Conservation (phyloP, 2,113 vertebrate species). For the Sigmodon hispidus region DNA sequence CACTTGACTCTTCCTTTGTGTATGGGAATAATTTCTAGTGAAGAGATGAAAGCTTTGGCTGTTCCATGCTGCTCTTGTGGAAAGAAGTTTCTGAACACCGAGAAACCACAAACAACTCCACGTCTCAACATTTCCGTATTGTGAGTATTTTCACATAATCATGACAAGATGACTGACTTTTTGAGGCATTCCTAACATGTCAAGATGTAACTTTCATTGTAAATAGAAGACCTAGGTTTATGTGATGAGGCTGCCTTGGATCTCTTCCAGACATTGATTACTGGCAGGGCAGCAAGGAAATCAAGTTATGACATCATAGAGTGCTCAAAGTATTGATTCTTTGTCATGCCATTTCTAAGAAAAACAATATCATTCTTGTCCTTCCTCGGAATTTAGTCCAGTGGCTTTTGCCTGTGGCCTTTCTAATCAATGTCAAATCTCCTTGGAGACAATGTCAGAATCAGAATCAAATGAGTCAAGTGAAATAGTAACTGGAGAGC, state of each 20-base stretch:
- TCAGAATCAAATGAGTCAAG: neutral
- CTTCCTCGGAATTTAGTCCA: neutral
- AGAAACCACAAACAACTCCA: slow-evolving; percentile 71
- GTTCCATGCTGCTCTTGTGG: neutral
- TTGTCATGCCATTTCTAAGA: slow-evolving; percentile 38
- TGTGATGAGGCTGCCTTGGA: slow-evolving; percentile 40
- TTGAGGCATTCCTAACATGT: slow-evolving; percentile 55
- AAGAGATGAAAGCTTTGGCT: neutral
- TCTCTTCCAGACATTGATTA: slow-evolving; percentile 14
- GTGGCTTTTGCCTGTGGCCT: neutral
- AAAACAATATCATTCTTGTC: neutral
- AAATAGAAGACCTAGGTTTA: slow-evolving; percentile 49
- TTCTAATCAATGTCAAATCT: slow-evolving; percentile 19
- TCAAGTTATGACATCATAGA: slow-evolving; percentile 47
- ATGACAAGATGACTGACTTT: slow-evolving; percentile 60
- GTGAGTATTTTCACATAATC: slow-evolving; percentile 74
- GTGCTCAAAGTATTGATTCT: neutral
- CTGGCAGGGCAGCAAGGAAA: slow-evolving; percentile 14
- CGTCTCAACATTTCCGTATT: slow-evolving; percentile 51
- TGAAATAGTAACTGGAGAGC: neutral
- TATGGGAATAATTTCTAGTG: neutral
- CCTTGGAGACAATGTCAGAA: slow-evolving; percentile 12
- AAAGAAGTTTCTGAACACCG: slow-evolving; percentile 32
- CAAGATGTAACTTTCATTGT: slow-evolving; percentile 21
- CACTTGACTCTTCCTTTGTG: neutral